A percentile compares a stretch with the other conserved stretches of the same genome.
Conservation (phyloP, 2,888 invertebrate species). For the Hedya salicella region DNA sequence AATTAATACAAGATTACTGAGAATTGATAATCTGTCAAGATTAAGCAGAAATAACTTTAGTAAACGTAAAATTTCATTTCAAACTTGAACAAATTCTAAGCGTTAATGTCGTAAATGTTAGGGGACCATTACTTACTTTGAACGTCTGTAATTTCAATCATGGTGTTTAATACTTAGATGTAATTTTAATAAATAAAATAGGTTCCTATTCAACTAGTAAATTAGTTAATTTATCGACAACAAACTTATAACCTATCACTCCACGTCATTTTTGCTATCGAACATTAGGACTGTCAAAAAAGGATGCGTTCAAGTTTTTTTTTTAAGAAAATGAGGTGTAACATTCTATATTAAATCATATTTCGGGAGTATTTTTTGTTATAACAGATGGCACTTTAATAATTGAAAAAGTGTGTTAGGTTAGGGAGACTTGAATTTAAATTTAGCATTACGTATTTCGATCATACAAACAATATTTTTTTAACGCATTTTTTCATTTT, state of each 20-base stretch:
- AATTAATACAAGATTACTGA: neutral
- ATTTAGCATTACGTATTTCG: no score
- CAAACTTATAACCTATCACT: slow-evolving; percentile 68
- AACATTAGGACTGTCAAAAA: slow-evolving; percentile 39
- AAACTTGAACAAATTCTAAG: slow-evolving; percentile 23
- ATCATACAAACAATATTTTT: no score
- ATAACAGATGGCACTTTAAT: no score
- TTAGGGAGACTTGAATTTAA: no score
- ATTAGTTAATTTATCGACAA: slow-evolving; percentile 62
- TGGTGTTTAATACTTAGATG: slow-evolving; percentile 67
- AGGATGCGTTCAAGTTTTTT: slow-evolving; percentile 24
- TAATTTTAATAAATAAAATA: slow-evolving; percentile 44
- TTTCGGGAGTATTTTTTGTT: no score
- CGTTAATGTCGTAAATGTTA: slow-evolving; percentile 37
- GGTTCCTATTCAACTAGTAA: slow-evolving; percentile 52
- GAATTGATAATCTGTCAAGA: neutral
- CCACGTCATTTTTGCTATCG: slow-evolving; percentile 73
- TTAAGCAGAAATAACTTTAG: neutral
- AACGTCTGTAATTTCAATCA: slow-evolving; percentile 94
- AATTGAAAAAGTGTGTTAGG: no score
- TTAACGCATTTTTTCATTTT: slow-evolving; percentile 17
- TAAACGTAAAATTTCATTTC: slow-evolving; percentile 26
- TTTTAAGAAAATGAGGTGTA: neutral
- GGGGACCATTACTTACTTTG: slow-evolving; percentile 88
- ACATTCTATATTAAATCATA: no score